Conservation (phyloP, 1,140 invertebrate genomes). For the Eupeodes corollae region DNA sequence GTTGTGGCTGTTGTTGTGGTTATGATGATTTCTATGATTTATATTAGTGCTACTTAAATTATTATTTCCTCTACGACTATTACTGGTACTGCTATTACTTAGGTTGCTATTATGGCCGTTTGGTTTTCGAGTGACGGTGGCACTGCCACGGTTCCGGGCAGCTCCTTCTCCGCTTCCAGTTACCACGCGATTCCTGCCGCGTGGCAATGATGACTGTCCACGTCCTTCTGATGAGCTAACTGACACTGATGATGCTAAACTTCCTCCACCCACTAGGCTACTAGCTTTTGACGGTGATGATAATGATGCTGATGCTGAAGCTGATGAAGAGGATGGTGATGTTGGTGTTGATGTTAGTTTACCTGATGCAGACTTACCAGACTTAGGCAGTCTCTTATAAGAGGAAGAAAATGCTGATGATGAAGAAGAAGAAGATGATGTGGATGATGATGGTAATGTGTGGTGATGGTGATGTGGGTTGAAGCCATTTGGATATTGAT, state of each 20-base stretch:
- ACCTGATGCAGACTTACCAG: constrained; percentile 12
- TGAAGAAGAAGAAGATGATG: background rate
- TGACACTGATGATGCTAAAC: background rate
- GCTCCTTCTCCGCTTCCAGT: constrained; percentile 28
- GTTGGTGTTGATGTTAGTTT: constrained; percentile 7
- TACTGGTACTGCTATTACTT: too few relatives aligned
- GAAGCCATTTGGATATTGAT: constrained; percentile 21
- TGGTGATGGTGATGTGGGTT: constrained; percentile 3
- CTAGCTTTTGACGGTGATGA: constrained; percentile 1
- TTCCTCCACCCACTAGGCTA: too few relatives aligned
- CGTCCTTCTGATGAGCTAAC: too few relatives aligned
- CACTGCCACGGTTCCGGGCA: constrained; percentile 18
- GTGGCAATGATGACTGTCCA: background rate
- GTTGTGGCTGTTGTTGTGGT: constrained; percentile 15
- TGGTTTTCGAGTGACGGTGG: constrained; percentile 26
- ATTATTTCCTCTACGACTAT: constrained; percentile 9
- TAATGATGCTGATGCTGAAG: background rate
- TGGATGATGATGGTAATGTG: background rate
- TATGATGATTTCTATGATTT: constrained; percentile 18
- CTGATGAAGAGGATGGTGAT: constrained; percentile 4
- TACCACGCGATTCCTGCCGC: constrained; percentile 14
- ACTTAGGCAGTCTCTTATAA: constrained; percentile 11
- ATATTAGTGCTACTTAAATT: constrained; percentile 35
- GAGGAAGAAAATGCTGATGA: background rate
- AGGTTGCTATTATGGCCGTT: constrained; percentile 31